These are phyloP conservation scores for Drosophila watanabei DNA, from an alignment of 1,140 invertebrate species.

Conservation along the genomic window DNA sequence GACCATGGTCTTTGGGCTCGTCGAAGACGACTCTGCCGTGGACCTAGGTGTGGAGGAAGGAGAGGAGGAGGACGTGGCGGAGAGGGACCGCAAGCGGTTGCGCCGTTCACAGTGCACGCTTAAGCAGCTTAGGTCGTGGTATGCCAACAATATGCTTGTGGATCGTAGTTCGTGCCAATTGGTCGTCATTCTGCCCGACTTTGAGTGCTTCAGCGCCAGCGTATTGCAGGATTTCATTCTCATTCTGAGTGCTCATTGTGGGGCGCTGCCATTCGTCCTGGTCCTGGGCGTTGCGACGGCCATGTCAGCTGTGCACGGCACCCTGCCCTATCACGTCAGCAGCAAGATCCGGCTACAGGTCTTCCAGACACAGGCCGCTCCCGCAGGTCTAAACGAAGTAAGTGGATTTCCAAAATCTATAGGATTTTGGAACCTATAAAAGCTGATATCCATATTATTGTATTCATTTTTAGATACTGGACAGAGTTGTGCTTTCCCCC, in stretches of 20 bases:
- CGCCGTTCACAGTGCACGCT: conserved; percentile 88
- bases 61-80: conserved; percentile 77
- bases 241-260: conserved; percentile 90
- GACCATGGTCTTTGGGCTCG: conserved; percentile 88
- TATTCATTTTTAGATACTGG: conserved; percentile 87
- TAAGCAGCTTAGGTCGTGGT: conserved; percentile 89
- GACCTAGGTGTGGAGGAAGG: conserved; percentile 49
- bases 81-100: conserved; percentile 79
- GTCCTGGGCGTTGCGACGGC: conserved; percentile 95
- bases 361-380: conserved; percentile 89
- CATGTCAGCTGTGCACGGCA: conserved; percentile 91
- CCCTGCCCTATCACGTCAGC: conserved; percentile 92
- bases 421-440: background rate
- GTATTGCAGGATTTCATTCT: conserved; percentile 93
- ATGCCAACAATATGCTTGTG: conserved; percentile 85
- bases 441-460: background rate
- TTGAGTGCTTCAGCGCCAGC: conserved; percentile 91
- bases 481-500: conserved; percentile 89
- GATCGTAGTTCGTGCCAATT: conserved; percentile 86
- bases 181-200: conserved; percentile 93
- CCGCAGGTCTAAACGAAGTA: conserved; percentile 87
- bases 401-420: background rate
- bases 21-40: conserved; percentile 79
- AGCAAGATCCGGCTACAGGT: conserved; percentile 93
- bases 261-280: conserved; percentile 91